These are phyloP conservation scores for Philopedon plagiatum DNA, from an alignment of 2,888 invertebrate species.

Conservation along the genomic window DNA sequence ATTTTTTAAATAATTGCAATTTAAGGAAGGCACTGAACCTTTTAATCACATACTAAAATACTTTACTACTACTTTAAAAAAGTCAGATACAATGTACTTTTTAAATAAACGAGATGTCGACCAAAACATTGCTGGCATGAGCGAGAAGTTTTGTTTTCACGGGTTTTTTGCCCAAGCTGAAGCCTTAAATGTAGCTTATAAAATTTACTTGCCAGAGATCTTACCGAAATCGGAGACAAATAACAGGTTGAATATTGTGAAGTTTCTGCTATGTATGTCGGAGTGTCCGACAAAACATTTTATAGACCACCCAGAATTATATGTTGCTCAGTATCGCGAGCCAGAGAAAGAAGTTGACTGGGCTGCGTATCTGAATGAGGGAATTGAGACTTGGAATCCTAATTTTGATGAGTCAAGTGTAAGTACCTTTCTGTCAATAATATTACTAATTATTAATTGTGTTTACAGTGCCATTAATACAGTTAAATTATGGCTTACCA, in stretches of 20 bases:
- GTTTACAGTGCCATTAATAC: too few relatives aligned
- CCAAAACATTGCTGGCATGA: constrained; percentile 59
- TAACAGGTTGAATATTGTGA: constrained; percentile 60
- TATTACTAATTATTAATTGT: too few relatives aligned
- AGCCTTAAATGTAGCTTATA: constrained; percentile 58
- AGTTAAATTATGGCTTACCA: too few relatives aligned
- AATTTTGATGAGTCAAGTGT: constrained; percentile 56
- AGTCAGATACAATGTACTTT: constrained; percentile 63
- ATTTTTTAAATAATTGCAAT: constrained; percentile 32
- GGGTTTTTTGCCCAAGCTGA: constrained; percentile 63
- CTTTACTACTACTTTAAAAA: constrained; percentile 57
- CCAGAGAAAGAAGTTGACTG: constrained; percentile 69
- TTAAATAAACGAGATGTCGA: constrained; percentile 63
- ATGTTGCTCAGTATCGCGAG: constrained; percentile 61
- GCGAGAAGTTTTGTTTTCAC: constrained; percentile 65
- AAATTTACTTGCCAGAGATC: constrained; percentile 58
- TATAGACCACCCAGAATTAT: constrained; percentile 59
- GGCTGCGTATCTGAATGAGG: constrained; percentile 70
- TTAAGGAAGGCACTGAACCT: constrained; percentile 58
- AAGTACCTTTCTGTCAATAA: constrained; percentile 31
- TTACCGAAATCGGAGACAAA: constrained; percentile 57
- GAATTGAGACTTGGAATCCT: constrained; percentile 61
- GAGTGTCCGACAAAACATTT: constrained; percentile 64
- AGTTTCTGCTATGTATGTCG: constrained; percentile 64
- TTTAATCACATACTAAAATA: constrained; percentile 60